These are phyloP conservation scores for Invenusta paracnida DNA, from an alignment of 2,888 invertebrate genomes.

Conservation along the genomic window DNA sequence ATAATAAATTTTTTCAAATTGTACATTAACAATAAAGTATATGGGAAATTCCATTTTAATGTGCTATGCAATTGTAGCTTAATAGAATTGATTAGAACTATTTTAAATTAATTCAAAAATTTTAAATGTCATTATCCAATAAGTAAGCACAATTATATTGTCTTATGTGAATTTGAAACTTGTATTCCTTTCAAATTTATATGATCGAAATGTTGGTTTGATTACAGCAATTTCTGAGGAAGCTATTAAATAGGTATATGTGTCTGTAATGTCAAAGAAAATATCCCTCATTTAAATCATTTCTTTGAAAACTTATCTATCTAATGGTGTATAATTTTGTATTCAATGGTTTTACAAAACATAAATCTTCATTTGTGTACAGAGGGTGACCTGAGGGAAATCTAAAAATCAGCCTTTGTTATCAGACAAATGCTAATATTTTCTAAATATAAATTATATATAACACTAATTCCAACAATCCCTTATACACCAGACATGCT, in stretches of 20 bases:
- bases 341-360: background rate
- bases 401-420: background rate
- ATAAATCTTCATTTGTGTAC: background rate
- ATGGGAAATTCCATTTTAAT: no score
- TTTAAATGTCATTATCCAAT: background rate
- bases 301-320: background rate
- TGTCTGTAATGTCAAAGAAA: background rate
- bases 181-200: background rate
- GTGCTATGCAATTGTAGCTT: background rate
- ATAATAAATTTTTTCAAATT: no score
- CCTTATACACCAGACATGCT: no score
- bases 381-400: background rate
- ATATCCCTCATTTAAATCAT: background rate
- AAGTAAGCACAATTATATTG: background rate
- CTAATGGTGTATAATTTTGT: background rate
- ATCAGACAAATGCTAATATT: background rate
- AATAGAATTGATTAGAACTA: background rate
- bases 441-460: background rate
- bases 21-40: no score
- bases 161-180: background rate
- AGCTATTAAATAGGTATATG: background rate
- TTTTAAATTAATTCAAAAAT: background rate
- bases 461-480: background rate
- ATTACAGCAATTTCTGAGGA: background rate
- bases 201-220: background rate